Evolutionary conservation across 2,888 invertebrate genomes (phyloP).

Genomic region (Cryptus armator): DNA sequence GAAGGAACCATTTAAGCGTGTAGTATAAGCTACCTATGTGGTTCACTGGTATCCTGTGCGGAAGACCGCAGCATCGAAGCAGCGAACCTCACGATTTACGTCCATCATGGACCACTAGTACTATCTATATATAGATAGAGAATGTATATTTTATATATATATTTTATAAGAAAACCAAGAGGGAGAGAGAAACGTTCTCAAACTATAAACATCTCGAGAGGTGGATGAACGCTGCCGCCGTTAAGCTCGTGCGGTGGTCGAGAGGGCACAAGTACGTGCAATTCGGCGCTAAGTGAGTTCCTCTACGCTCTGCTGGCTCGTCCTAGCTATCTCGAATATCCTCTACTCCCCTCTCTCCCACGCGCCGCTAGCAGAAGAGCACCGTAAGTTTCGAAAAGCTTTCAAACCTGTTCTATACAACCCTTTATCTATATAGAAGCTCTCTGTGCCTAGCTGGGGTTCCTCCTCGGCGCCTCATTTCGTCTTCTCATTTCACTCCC

Average conservation of each 20-base stretch:
- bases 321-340: constrained; percentile 13
- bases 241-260: constrained; percentile 45
- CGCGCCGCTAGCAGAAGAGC: constrained; percentile 1
- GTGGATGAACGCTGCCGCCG: constrained; percentile 40
- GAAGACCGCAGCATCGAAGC: constrained; percentile 9
- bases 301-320: constrained; percentile 27
- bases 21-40: constrained; percentile 50
- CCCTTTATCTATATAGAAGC: constrained; percentile 67
- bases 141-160: constrained; percentile 22
- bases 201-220: constrained; percentile 54
- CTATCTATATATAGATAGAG: background rate
- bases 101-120: constrained; percentile 8
- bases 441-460: background rate
- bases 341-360: constrained; percentile 15
- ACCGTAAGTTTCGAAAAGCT: constrained; percentile 71
- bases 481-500: constrained; percentile 13
- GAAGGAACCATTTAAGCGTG: constrained; percentile 73
- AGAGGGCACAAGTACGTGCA: constrained; percentile 43
- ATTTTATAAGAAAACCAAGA: constrained; percentile 24
- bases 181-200: background rate
- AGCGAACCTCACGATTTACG: constrained; percentile 1
- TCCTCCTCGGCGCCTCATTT: background rate
- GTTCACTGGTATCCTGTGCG: constrained; percentile 13
- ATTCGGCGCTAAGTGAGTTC: constrained; percentile 58
- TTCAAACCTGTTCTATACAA: constrained; percentile 64